Percentiles rank a stretch among this genome's conserved stretches.
Conservation (phyloP, 2,888 invertebrate species). For the Alitta virens region DNA sequence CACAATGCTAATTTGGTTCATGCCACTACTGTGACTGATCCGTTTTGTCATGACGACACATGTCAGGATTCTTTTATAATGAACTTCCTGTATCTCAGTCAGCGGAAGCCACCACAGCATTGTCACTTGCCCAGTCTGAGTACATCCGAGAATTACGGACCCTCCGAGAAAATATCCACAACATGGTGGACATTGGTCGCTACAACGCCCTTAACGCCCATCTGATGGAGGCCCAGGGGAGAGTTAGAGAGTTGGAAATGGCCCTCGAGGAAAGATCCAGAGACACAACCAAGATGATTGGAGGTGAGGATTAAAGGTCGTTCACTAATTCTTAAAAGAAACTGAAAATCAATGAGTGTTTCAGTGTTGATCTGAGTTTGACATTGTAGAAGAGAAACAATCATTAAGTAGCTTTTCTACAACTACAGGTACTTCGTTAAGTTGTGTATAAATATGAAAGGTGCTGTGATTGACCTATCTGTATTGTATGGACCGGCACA, state of each 20-base stretch:
- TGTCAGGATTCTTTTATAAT: neutral
- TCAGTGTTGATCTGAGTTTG: no score
- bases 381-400: no score
- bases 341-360: no score
- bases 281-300: conserved; percentile 30
- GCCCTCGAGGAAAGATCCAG: conserved; percentile 32
- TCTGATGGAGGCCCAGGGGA: conserved; percentile 38
- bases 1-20: no score
- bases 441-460: no score
- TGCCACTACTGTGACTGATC: no score
- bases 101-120: conserved; percentile 35
- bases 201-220: conserved; percentile 39
- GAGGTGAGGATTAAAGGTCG: conserved; percentile 31
- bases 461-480: no score
- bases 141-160: conserved; percentile 36
- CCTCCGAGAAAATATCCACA: conserved; percentile 33
- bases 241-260: conserved; percentile 37
- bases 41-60: no score
- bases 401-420: no score
- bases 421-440: no score
- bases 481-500: no score
- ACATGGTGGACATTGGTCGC: conserved; percentile 39
- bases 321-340: no score
- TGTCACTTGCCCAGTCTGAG: conserved; percentile 38
- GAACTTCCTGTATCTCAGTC: conserved; percentile 27